Evolutionary conservation across 2,797 vertebrate species (phyloP), one percentile per base, ranked within the genome.

Genomic region (Spinibarbus caldwelli): DNA sequence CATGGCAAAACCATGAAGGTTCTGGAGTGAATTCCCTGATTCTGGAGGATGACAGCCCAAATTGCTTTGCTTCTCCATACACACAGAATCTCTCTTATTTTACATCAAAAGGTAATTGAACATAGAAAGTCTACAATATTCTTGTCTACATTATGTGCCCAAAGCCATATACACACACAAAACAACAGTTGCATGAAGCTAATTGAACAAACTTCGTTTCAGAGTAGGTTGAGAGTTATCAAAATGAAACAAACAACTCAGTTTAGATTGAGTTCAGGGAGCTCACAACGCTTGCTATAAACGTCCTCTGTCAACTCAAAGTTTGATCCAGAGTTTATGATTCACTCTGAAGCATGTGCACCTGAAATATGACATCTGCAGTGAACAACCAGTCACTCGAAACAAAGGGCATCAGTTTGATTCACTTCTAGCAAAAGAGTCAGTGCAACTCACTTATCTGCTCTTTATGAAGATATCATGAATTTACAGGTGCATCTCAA

Each of bases 41-140:
- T 17, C 68, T 85, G 21, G 81, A 86, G 21, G 67, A 36, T 23
- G 81, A 52, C 36, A 82, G 41, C 34, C 49, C 68, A 70, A 59
- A 87, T 5, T 89, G 83, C 86, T 73, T 88, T 70, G 45, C 64
- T 23, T 86, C 89, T 34, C 52, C 85, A 4, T 91, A 89, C 29
- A 75, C 70, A n/a, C 86, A 86, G 7, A 71, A 82, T 45, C 67
- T 59, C 17, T 47, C 68, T 79, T 78, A 77, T 45, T 89, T 87
- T 89, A 80, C 80, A 15, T 31, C 26, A 29, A n/a, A 57, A 71
- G 4, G 54, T 71, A 71, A 15, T 17, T 71, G 12, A 23, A 57
- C 43, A 2, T 59, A 57, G 36, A 82, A 41, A 10, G 19, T 76
- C 29, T 76, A 54, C 19, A 54, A 23, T 2, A 36, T 36, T 34